Percentiles rank a stretch among this genome's conserved stretches.
These are phyloP conservation scores for Butorides virescens DNA, from an alignment of 2,113 vertebrate species.

Conservation along the genomic window DNA sequence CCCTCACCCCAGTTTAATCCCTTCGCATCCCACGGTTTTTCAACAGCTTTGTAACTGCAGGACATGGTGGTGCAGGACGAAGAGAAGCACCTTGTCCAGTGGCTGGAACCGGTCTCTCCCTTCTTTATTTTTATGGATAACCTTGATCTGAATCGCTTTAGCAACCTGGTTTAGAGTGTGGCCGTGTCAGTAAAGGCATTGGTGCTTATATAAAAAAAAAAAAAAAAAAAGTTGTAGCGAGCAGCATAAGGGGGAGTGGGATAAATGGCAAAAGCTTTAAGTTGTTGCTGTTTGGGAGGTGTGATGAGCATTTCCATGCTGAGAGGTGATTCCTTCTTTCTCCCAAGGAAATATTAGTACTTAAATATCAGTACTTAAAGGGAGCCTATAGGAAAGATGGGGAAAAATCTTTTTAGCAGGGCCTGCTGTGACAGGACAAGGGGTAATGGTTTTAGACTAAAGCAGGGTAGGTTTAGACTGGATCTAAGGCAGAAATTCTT, in stretches of 20 bases:
- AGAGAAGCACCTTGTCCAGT: background rate
- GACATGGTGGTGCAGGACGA: accelerated
- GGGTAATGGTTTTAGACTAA: too few species aligned
- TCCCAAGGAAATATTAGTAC: background rate
- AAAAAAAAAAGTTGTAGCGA: background rate
- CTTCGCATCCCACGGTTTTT: accelerated
- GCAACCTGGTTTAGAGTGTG: background rate
- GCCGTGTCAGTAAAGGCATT: background rate
- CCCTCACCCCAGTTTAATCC: background rate
- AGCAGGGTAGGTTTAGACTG: too few species aligned
- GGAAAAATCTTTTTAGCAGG: too few species aligned
- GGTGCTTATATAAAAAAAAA: too few species aligned
- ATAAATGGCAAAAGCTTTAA: background rate
- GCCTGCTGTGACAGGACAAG: too few species aligned
- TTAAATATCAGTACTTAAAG: too few species aligned
- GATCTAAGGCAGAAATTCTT: too few species aligned
- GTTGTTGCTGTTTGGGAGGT: background rate
- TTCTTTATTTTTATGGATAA: background rate
- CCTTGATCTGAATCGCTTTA: background rate
- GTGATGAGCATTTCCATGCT: background rate
- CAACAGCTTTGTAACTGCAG: background rate
- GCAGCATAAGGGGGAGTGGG: too few species aligned
- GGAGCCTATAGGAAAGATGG: too few species aligned
- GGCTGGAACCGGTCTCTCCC: background rate
- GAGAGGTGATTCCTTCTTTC: background rate